Evolutionary conservation across 2,888 invertebrate genomes (phyloP), one percentile per base, ranked within the genome.

Genomic region (Agonum fuliginosum): DNA sequence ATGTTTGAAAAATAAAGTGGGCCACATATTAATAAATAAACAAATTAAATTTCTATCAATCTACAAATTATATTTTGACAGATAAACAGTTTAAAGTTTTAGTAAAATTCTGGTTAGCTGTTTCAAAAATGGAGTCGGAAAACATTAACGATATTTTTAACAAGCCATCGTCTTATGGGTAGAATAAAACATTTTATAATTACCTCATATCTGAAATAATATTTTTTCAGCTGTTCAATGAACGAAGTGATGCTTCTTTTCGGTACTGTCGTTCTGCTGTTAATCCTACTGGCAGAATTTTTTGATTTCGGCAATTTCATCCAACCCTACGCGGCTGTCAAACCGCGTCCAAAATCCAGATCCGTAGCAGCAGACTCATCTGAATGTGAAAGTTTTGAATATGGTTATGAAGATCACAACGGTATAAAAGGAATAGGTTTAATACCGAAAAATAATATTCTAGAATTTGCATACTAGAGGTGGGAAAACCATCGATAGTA

Each of bases 341-440:
- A 62, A 27, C 30, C 4, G 3, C 30, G 30, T 5, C 3, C 4
- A 30, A 30, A 30, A 8, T 6, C 30, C 8, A 30, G 8, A 3
- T 30, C 30, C 30, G 30, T 30, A 8, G 30, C 3, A 30, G 30
- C 30, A 30, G 30, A 30, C 30, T 5, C n/a, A n/a, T n/a, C n/a
- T n/a, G n/a, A n/a, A n/a, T n/a, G n/a, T n/a, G n/a, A n/a, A n/a
- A n/a, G n/a, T 30, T 62, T n/a, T 20, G 67, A 78, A 14, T 82
- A 81, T 71, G 81, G 81, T 10, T 81, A 81, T 67, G 78, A 79
- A 22, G 79, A 80, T 30, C 54, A 73, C 41, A 34, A 69, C 12
- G 79, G 80, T 78, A 80, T 48, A 20, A 48, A 48, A 48, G 3
- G 3, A 12, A 0, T 10, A 6, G 8, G 8, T n/a, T n/a, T n/a